These are phyloP conservation scores for Mythimna pallens DNA, from an alignment of 2,888 invertebrate species.

Conservation along the genomic window DNA sequence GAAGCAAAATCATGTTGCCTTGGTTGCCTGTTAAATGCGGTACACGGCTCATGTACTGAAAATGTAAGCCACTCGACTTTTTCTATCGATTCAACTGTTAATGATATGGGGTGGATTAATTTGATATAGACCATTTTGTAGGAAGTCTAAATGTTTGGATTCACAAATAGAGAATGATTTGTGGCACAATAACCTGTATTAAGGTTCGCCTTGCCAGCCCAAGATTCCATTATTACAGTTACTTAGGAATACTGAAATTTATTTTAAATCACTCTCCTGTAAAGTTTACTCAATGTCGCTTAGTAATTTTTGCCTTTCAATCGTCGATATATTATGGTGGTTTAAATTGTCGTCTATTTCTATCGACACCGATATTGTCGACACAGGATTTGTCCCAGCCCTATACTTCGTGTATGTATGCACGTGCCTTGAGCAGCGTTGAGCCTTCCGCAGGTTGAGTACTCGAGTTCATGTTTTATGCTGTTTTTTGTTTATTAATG, in stretches of 20 bases:
- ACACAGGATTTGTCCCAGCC: constrained; percentile 18
- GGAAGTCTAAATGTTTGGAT: neutral
- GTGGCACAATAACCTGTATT: too few species aligned
- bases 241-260: too few species aligned
- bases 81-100: neutral
- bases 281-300: too few species aligned
- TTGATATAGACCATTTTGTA: neutral
- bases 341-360: constrained; percentile 20
- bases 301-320: too few species aligned
- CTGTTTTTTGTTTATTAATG: neutral
- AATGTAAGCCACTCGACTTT: neutral
- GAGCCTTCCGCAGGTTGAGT: constrained; percentile 16
- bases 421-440: constrained; percentile 30
- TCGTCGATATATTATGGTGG: too few species aligned
- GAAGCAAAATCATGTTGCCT: neutral
- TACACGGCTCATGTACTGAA: neutral
- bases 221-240: too few species aligned
- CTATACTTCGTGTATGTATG: constrained; percentile 23
- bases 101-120: neutral
- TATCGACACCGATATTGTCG: constrained; percentile 9
- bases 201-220: too few species aligned
- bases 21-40: too few species aligned
- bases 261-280: too few species aligned
- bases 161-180: too few species aligned
- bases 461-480: constrained; percentile 16